Evolutionary conservation across 2,888 invertebrate genomes (phyloP), one percentile per base, ranked within the genome.

Genomic region (Nymphalis urticae): DNA sequence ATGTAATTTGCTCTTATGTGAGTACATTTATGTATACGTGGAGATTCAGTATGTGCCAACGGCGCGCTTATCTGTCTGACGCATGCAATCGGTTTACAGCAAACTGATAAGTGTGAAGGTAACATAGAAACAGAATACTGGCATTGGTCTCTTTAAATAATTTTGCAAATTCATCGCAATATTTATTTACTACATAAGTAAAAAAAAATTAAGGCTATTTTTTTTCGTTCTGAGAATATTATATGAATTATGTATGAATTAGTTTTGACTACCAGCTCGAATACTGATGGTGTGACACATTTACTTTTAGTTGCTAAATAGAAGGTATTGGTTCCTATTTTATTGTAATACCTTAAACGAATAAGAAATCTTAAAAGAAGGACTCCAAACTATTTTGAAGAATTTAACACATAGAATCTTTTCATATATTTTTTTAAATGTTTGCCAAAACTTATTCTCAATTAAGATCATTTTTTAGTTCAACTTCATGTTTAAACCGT

Each of bases 261-360:
- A 48, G 19, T 54, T 54, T 48, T 62, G 42, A 51, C 32, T 60
- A 54, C 75, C 76, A 84, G 83, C 89, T 89, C 90, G 89, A 90
- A 90, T 90, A 89, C 72, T 81, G 82, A 79, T 76, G 74, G 66
- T 72, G 66, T 66, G 75, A 75, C 76, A 77, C 73, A 69, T 71
- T 72, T 70, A 71, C 61, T 75, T 72, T 75, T 75, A 67, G 70
- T 79, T 83, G 53, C 73, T 48, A 75, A 75, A 73, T 76, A 84
- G 50, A 84, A 87, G 88, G 88, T 84, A 87, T 83, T 83, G 85
- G 90, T 91, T 91, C 90, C 90, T 90, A 90, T 80, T 85, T 83
- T 80, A 82, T 86, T 82, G 10, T 32, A 47, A 48, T 58, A 62
- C 6, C 19, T 17, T 32, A 56, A 56, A 42, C 13, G 3, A 42